These are phyloP conservation scores for Teleopsis dalmanni DNA, from an alignment of 1,140 invertebrate genomes.

Conservation along the genomic window DNA sequence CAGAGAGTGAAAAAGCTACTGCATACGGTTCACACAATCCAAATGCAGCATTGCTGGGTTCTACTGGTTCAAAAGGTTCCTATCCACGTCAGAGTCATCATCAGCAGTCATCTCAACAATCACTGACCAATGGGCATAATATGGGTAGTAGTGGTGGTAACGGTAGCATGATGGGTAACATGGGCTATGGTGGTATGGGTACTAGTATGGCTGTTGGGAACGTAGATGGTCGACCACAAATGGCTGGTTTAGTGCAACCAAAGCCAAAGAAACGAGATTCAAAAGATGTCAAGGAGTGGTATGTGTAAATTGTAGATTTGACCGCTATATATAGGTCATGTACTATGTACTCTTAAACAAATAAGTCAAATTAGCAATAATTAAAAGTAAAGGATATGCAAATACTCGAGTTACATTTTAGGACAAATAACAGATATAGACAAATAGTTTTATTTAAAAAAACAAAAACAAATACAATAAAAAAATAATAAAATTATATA, in stretches of 20 bases:
- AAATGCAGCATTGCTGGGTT: constrained; percentile 59
- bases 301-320: constrained; percentile 52
- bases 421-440: constrained; percentile 22
- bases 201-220: constrained; percentile 31
- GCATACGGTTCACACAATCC: constrained; percentile 61
- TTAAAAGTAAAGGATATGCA: constrained; percentile 15
- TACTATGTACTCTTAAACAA: too few relatives aligned
- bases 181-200: constrained; percentile 28
- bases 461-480: constrained; percentile 6
- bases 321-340: too few relatives aligned
- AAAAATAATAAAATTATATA: constrained; percentile 7
- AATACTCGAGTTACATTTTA: constrained; percentile 14
- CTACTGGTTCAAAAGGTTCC: constrained; percentile 48
- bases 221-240: constrained; percentile 34
- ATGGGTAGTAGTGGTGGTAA: neutral
- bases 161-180: constrained; percentile 18
- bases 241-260: constrained; percentile 46
- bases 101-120: constrained; percentile 8
- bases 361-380: constrained; percentile 37
- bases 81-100: constrained; percentile 44
- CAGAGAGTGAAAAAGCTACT: constrained; percentile 75
- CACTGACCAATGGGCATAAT: constrained; percentile 14
- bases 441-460: constrained; percentile 23
- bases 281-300: constrained; percentile 91
- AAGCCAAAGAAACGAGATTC: constrained; percentile 67